Evolutionary conservation across 2,113 vertebrate genomes (phyloP).

Genomic region (Siniperca chuatsi): DNA sequence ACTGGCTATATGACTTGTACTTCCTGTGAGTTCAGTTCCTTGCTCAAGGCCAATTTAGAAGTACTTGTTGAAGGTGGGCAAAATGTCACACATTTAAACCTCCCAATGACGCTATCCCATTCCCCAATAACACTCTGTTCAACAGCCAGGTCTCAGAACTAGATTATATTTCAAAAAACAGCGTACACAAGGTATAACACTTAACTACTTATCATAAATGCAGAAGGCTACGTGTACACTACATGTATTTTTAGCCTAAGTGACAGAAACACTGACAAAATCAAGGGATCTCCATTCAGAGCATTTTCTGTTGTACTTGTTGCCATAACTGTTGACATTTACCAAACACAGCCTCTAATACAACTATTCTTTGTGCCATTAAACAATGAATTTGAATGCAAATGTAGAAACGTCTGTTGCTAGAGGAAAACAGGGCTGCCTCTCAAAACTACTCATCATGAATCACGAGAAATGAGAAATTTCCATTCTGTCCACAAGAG

Average conservation of each 20-base stretch:
- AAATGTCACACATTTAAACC: not conserved
- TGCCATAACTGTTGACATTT: constrained; percentile 5
- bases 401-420: constrained; percentile 18
- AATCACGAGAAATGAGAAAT: constrained; percentile 52
- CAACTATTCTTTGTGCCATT: not conserved
- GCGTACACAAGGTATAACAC: not conserved
- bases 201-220: not conserved
- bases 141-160: not conserved
- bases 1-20: not conserved
- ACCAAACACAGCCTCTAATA: not conserved
- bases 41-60: not conserved
- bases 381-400: constrained; percentile 11
- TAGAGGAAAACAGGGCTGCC: not conserved
- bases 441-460: constrained; percentile 25
- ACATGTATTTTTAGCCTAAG: not conserved
- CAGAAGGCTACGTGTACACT: not conserved
- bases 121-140: not conserved
- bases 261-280: not conserved
- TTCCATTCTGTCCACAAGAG: constrained; percentile 37
- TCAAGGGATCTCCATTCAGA: not conserved
- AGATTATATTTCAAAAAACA: not conserved
- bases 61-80: not conserved
- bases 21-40: not conserved
- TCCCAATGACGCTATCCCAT: too few species aligned
- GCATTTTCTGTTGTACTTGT: not conserved